A percentile compares a stretch with the other conserved stretches of the same genome.
phyloP scores from a whole-genome alignment of 1,140 invertebrate species.

The Gonioctena quinquepunctata region DNA sequence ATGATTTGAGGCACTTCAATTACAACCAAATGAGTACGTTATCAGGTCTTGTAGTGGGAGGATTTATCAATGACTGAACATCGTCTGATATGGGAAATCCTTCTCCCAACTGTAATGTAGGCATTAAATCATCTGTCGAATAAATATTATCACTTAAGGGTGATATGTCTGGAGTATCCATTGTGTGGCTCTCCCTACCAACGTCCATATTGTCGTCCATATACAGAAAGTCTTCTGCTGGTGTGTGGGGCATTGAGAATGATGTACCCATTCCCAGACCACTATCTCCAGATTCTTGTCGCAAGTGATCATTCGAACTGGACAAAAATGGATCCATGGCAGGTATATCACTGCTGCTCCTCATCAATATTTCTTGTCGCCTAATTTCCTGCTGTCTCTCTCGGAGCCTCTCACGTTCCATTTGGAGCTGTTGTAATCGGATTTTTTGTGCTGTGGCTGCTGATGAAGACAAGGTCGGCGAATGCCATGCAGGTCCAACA shows the following conservation, averaged over 20 bases:
- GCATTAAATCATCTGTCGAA: constrained; percentile 87
- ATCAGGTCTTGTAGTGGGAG: constrained; percentile 72
- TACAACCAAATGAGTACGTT: constrained; percentile 87
- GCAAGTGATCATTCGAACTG: constrained; percentile 80
- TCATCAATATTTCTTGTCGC: constrained; percentile 74
- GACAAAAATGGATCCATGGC: constrained; percentile 82
- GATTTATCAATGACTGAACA: constrained; percentile 83
- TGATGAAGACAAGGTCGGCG: constrained; percentile 53
- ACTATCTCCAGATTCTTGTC: constrained; percentile 92
- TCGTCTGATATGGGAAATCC: constrained; percentile 87
- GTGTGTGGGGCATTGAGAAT: constrained; percentile 88
- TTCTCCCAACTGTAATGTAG: constrained; percentile 73
- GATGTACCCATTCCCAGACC: constrained; percentile 69
- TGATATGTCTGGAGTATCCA: constrained; percentile 71
- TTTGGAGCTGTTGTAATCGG: constrained; percentile 79
- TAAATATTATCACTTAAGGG: constrained; percentile 77
- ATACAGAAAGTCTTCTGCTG: constrained; percentile 86
- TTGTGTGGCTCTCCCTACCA: constrained; percentile 63
- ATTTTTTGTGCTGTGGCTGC: constrained; percentile 78
- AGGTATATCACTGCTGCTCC: constrained; percentile 61
- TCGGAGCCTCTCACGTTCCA: constrained; percentile 84
- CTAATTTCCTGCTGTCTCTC: constrained; percentile 87
- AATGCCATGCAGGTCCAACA: constrained; percentile 57
- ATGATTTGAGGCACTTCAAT: constrained; percentile 28
- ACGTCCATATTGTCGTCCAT: constrained; percentile 89